Evolutionary conservation across 2,888 invertebrate genomes (phyloP).

Genomic region (Acronicta psi): DNA sequence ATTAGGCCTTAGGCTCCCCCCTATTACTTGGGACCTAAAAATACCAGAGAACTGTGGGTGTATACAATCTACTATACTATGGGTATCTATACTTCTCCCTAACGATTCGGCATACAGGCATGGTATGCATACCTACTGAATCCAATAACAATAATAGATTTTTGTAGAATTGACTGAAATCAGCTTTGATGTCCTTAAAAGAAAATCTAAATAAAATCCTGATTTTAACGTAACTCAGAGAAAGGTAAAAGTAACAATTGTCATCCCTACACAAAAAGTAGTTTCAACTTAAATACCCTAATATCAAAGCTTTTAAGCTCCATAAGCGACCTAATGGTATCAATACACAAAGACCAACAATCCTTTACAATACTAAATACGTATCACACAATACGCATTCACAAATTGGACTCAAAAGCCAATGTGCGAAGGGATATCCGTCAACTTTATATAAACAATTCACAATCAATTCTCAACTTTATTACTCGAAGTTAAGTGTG

Average conservation of each 20-base stretch:
- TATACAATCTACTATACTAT: no score
- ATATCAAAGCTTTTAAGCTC: slow-evolving; percentile 50
- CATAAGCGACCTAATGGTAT: slow-evolving; percentile 56
- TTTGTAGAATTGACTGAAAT: no score
- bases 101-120: no score
- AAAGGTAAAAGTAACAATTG: slow-evolving; percentile 30
- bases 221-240: no score
- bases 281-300: slow-evolving; percentile 36
- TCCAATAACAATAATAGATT: no score
- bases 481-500: slow-evolving; percentile 51
- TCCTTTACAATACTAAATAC: slow-evolving; percentile 72
- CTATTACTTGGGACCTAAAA: no score
- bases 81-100: no score
- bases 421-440: slow-evolving; percentile 62
- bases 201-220: no score
- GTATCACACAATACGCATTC: slow-evolving; percentile 78
- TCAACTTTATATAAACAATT: slow-evolving; percentile 24
- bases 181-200: no score
- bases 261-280: slow-evolving; percentile 33
- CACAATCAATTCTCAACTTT: slow-evolving; percentile 60
- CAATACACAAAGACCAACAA: slow-evolving; percentile 61
- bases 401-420: slow-evolving; percentile 87
- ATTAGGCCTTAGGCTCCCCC: no score
- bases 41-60: no score
- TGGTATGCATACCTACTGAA: no score